phyloP scores from a whole-genome alignment of 2,113 vertebrate species.

The Rostratula benghalensis region DNA sequence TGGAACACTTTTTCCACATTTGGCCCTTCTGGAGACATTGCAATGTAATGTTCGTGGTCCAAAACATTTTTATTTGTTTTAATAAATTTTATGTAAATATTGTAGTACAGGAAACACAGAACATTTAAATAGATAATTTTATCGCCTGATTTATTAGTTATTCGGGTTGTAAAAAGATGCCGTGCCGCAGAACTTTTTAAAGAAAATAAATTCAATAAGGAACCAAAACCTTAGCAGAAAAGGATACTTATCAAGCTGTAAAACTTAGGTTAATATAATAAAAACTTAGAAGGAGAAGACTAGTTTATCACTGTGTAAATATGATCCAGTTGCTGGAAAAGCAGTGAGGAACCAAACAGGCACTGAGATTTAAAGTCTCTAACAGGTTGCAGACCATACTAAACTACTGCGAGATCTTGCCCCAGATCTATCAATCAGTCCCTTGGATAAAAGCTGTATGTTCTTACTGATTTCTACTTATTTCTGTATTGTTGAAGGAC shows the following conservation, averaged over 20 bases:
- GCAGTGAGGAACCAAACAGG: background rate
- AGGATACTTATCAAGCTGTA: background rate
- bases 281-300: background rate
- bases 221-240: background rate
- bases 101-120: background rate
- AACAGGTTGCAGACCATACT: background rate
- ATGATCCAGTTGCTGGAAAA: background rate
- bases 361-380: background rate
- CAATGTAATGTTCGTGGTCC: background rate
- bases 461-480: background rate
- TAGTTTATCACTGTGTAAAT: background rate
- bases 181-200: background rate
- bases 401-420: background rate
- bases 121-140: background rate
- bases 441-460: background rate
- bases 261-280: background rate
- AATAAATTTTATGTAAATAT: background rate
- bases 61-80: background rate
- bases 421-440: background rate
- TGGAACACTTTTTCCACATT: background rate
- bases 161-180: background rate
- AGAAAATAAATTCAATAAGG: background rate
- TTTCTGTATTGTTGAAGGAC: background rate
- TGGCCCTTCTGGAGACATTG: background rate
- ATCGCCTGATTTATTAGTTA: background rate